A percentile compares a stretch with the other conserved stretches of the same genome.
Conservation (phyloP, 2,888 invertebrate genomes). For the Latheticus oryzae region DNA sequence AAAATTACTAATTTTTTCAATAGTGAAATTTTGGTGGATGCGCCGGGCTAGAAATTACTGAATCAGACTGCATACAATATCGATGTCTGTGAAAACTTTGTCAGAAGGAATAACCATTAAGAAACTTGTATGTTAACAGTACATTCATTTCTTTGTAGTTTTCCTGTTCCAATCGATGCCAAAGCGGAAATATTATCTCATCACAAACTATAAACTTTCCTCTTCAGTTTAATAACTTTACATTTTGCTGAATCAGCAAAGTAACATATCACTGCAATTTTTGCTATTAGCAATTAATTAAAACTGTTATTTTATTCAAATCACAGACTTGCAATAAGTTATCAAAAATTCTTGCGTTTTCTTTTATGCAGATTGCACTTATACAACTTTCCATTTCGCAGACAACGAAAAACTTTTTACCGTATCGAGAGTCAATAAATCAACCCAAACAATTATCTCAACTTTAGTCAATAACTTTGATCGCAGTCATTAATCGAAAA, state of each 20-base stretch:
- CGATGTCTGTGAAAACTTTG: constrained; percentile 11
- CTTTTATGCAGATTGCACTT: too few species aligned
- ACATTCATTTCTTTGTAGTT: constrained; percentile 20
- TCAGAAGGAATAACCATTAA: constrained; percentile 18
- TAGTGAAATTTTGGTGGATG: constrained; percentile 27
- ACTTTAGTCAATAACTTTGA: constrained; percentile 13
- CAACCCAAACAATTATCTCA: constrained; percentile 7
- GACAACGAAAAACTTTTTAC: constrained; percentile 8
- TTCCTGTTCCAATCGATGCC: constrained; percentile 13
- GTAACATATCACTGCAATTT: too few species aligned
- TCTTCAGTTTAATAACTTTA: constrained; percentile 19
- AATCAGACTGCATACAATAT: constrained; percentile 3
- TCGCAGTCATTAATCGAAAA: constrained; percentile 28
- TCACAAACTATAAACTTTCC: constrained; percentile 9
- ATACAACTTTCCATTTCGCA: too few species aligned
- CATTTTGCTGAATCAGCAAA: constrained; percentile 1
- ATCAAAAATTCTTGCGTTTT: too few species aligned
- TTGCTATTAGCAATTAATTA: too few species aligned
- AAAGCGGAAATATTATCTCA: constrained; percentile 21
- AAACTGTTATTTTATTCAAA: too few species aligned
- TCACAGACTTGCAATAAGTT: too few species aligned
- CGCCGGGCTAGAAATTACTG: constrained; percentile 14
- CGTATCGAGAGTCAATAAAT: constrained; percentile 10
- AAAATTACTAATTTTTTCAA: too few species aligned
- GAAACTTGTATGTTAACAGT: constrained; percentile 18